These are phyloP conservation scores for Cirrhinus mrigala DNA, from an alignment of 2,797 vertebrate species.

Conservation along the genomic window DNA sequence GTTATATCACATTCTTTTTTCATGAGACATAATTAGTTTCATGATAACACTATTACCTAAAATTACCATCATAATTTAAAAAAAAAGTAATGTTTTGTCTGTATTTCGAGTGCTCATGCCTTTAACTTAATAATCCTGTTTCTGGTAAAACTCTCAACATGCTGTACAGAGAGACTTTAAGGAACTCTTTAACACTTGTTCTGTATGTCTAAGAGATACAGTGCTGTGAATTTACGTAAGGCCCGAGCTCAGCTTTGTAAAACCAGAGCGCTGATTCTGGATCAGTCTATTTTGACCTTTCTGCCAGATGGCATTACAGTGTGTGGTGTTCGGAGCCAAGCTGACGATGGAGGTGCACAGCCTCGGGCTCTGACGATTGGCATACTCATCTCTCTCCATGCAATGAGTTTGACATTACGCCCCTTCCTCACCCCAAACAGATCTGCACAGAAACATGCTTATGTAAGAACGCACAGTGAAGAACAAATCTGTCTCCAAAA, in stretches of 20 bases:
- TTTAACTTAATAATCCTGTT: not conserved
- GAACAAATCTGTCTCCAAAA: slow-evolving; percentile 45
- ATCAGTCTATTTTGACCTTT: slow-evolving; percentile 69
- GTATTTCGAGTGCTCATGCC: not conserved
- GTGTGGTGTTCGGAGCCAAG: slow-evolving; percentile 52
- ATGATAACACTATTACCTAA: not conserved
- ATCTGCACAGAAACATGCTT: slow-evolving; percentile 53
- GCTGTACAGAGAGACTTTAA: not conserved
- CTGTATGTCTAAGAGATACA: slow-evolving; percentile 26
- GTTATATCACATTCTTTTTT: too few species aligned
- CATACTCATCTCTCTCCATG: slow-evolving; percentile 57
- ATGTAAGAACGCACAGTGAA: slow-evolving; percentile 40
- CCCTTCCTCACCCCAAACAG: slow-evolving; percentile 39
- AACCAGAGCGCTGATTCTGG: slow-evolving; percentile 59
- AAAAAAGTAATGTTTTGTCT: not conserved
- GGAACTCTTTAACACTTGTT: slow-evolving; percentile 14
- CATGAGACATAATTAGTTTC: not conserved
- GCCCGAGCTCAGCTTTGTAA: slow-evolving; percentile 46
- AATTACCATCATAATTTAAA: not conserved
- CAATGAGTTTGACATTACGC: slow-evolving; percentile 59
- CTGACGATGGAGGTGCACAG: slow-evolving; percentile 55
- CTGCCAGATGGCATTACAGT: slow-evolving; percentile 70
- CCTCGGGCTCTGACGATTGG: slow-evolving; percentile 55
- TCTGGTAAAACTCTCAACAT: not conserved
- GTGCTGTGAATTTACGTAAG: slow-evolving; percentile 42